Conservation (phyloP, 2,888 invertebrate species). For the Lamproptera curius region DNA sequence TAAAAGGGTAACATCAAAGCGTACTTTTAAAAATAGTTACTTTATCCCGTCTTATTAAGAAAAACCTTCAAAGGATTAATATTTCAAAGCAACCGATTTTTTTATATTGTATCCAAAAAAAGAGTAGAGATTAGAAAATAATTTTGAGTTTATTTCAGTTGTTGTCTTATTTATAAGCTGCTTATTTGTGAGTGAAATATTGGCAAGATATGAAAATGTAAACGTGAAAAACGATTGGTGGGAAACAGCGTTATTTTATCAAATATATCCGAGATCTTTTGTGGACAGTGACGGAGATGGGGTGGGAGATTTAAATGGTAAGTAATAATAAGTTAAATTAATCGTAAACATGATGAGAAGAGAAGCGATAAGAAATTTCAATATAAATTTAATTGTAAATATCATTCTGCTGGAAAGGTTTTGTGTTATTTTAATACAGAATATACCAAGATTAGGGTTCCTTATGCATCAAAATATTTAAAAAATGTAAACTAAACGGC, state of each 20-base stretch:
- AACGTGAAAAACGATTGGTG: conserved; percentile 82
- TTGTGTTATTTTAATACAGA: no score
- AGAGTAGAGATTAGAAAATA: background rate
- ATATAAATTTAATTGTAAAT: no score
- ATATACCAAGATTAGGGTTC: no score
- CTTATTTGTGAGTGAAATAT: conserved; percentile 28
- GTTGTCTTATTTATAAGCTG: conserved; percentile 3
- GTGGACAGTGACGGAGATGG: conserved; percentile 88
- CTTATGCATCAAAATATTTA: no score
- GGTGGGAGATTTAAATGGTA: conserved; percentile 78
- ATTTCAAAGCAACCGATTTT: conserved; percentile 9
- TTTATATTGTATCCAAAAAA: conserved; percentile 3
- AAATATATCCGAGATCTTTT: conserved; percentile 88
- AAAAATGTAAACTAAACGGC: no score
- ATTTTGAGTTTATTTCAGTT: conserved; percentile 4
- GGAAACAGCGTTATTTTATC: conserved; percentile 86
- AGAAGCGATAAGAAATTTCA: no score
- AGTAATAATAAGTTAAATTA: no score
- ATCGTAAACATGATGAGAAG: no score
- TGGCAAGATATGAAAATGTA: conserved; percentile 44
- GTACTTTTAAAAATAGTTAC: conserved; percentile 10
- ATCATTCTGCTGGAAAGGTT: no score
- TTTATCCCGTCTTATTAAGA: conserved; percentile 7
- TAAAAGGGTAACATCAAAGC: conserved; percentile 6
- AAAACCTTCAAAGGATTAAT: conserved; percentile 13